Evolutionary conservation across 2,113 vertebrate genomes (phyloP), one percentile per base, ranked within the genome.

Genomic region (Stegastes partitus): DNA sequence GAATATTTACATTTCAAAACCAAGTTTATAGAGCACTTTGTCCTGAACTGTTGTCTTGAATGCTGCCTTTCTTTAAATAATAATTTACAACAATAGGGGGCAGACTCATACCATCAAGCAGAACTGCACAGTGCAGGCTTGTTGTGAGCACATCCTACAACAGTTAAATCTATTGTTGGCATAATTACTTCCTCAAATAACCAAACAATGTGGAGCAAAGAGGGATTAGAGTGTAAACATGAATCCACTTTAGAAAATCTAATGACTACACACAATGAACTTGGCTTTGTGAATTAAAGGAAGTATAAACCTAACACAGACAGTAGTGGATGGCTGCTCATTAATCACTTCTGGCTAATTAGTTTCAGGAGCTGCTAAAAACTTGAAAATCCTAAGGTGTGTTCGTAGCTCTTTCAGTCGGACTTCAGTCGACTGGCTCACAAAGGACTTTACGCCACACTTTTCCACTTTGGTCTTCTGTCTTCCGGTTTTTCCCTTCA

Each of bases 31-130:
- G 47, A 15, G 1, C 9, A 61, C 15, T 55, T 39, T 26, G 0
- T 68, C 50, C 12, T 63, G 3, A 58, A 47, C 12, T 21, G 12
- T 10, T 34, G 54, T 18, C 7, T 49, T 1, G 42, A 64, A 14
- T 37, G 7, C 3, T 53, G 14, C 49, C 59, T 47, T 69, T 63
- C 19, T 68, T 11, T 18, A 74, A 50, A 37, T 77, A 68, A 42
- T 64, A 9, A 23, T 5, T 50, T 68, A 0, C 18, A 56, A 54
- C 94, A 92, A 22, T 77, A 93, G 94, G 84, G 90, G 93, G 93
- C 93, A 88, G 78, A 3, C 65, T 89, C 10, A 28, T 19, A 28
- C 74, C 0, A 83, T 37, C 31, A 87, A 82, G 22, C 14, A 26
- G 18, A 79, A 25, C 37, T 68, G 23, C 10, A 59, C 39, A 3